phyloP scores from a whole-genome alignment of 2,797 vertebrate genomes.

The Sphenodon punctatus region DNA sequence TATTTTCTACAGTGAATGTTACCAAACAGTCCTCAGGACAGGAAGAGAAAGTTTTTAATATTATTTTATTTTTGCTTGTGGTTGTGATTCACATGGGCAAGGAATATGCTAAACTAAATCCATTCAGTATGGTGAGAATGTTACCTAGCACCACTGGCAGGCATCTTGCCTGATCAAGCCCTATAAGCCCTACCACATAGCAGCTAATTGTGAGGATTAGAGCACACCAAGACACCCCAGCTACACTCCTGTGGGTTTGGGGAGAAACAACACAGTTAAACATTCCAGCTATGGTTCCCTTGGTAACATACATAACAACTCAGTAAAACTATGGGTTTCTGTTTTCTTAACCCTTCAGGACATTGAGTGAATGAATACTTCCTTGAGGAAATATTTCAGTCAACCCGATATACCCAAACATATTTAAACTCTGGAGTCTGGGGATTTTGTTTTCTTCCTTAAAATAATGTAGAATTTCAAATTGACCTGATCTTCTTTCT shows the following conservation, averaged over 20 bases:
- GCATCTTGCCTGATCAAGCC: constrained; percentile 43
- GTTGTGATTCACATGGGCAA: background rate
- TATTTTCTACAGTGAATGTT: background rate
- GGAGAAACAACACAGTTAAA: constrained; percentile 79
- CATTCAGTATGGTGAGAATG: constrained; percentile 14
- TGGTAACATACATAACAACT: constrained; percentile 80
- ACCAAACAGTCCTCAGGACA: background rate
- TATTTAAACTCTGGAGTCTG: constrained; percentile 44
- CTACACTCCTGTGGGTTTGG: constrained; percentile 66
- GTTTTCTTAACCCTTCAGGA: constrained; percentile 83
- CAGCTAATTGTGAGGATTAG: constrained; percentile 72
- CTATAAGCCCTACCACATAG: constrained; percentile 44
- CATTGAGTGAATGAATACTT: constrained; percentile 75
- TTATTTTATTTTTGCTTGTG: background rate
- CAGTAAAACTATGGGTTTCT: constrained; percentile 71
- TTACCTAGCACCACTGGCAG: constrained; percentile 49
- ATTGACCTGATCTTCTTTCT: constrained; percentile 42
- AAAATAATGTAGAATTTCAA: constrained; percentile 49
- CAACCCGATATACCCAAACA: constrained; percentile 56
- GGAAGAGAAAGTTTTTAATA: background rate
- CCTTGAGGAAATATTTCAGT: constrained; percentile 75
- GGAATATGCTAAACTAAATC: background rate
- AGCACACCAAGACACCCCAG: constrained; percentile 65
- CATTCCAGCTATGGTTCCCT: constrained; percentile 82
- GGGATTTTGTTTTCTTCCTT: constrained; percentile 27